Evolutionary conservation across 2,888 invertebrate species (phyloP).

Genomic region (Nemurella pictetii): DNA sequence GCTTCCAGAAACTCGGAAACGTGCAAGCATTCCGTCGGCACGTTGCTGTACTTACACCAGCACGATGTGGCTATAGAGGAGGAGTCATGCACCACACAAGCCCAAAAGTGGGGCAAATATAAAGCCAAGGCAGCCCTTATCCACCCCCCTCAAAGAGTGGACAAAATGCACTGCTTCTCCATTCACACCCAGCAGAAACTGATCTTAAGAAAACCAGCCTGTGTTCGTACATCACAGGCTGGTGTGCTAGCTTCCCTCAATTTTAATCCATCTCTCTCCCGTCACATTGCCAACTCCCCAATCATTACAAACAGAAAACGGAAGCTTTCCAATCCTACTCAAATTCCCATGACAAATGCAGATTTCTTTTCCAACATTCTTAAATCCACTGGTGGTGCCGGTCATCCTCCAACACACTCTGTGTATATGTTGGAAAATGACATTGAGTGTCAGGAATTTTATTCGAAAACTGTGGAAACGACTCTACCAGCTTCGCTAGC

Average conservation of each 20-base stretch:
- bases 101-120: neutral
- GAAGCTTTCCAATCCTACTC: neutral
- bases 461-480: neutral
- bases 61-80: neutral
- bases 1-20: neutral
- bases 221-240: neutral
- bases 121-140: neutral
- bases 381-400: neutral
- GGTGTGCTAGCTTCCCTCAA: neutral
- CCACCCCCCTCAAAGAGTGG: neutral
- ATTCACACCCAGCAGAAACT: neutral
- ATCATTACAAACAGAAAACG: neutral
- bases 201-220: neutral
- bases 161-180: neutral
- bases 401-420: neutral
- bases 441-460: neutral
- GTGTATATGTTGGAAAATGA: neutral
- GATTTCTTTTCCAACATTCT: neutral
- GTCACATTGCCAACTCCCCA: neutral
- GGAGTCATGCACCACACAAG: neutral
- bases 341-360: neutral
- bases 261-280: neutral
- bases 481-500: neutral
- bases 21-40: neutral
- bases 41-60: neutral